phyloP scores from a whole-genome alignment of 2,797 vertebrate genomes.

The Acrocephalus scirpaceus region DNA sequence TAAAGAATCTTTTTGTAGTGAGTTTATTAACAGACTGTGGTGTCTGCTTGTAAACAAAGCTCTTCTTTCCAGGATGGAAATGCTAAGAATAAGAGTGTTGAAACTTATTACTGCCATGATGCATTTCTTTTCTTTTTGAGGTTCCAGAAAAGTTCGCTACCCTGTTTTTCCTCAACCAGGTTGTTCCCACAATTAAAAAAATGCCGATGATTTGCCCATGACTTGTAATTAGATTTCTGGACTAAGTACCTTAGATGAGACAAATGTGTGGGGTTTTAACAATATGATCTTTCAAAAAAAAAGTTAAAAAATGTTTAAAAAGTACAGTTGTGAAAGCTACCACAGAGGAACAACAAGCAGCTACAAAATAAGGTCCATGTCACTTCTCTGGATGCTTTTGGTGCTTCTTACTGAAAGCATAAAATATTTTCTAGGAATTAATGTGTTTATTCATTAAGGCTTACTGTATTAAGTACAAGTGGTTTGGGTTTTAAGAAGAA shows the following conservation, averaged over 20 bases:
- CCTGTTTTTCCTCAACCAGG: not conserved
- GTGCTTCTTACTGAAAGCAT: not conserved
- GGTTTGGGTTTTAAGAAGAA: not conserved
- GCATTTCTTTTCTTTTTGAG: not conserved
- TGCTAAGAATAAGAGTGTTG: not conserved
- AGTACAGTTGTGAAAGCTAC: not conserved
- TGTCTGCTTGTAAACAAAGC: not conserved
- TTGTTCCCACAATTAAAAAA: not conserved
- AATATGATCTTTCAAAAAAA: not conserved
- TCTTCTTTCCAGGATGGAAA: not conserved
- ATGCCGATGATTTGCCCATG: not conserved
- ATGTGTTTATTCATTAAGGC: not conserved
- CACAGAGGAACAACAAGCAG: not conserved
- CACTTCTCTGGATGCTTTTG: not conserved
- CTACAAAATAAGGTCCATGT: not conserved
- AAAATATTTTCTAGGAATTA: not conserved
- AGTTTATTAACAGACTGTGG: not conserved
- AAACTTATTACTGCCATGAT: not conserved
- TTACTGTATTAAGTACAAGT: not conserved
- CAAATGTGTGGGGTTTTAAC: not conserved
- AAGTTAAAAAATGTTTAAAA: not conserved
- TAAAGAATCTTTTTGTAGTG: not conserved
- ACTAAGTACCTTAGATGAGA: not conserved
- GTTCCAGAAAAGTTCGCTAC: not conserved
- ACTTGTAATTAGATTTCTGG: not conserved